Base-by-base conservation (phyloP, 1,140 invertebrate species). In the Drosophila asahinai region DNA sequence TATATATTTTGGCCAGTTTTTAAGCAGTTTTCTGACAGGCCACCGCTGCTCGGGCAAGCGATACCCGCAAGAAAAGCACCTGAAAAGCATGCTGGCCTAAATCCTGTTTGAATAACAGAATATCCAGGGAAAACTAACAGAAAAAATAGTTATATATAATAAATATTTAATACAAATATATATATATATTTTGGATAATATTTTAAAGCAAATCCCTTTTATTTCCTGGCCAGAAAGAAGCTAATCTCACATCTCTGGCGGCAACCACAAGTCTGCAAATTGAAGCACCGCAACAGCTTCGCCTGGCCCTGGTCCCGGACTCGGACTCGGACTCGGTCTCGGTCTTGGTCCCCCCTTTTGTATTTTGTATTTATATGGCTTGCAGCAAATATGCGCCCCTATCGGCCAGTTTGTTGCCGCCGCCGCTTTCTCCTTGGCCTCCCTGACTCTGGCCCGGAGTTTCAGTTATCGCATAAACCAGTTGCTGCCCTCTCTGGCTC, bases 321-420 rank as follows among this genome's bases (percentile, higher is more conserved):
- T 55, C 11, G 52, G 52, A 38, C 52, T 55, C 11, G 52, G 52
- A 36, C 51, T 54, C 9, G 51, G 52, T 55, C 52, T n/a, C 52
- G 17, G 52, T 55, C 36, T 57, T 14, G 36, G 36, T 57, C 14
- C 51, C 47, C 47, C 61, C 30, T 49, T 15, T 47, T 38, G 64
- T 67, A 45, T 65, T 65, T 49, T 83, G 83, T 83, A 78, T 81
- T 89, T 89, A 76, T 89, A 89, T 89, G 84, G 84, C 84, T 89
- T 90, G 86, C 71, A 89, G 84, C 86, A 89, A 89, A 84, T 63
- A 89, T 89, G 81, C 86, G 83, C 84, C 83, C 84, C 83, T 87
- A 87, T 86, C 84, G 70, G 61, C 80, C 79, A 86, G 68, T 84
- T 81, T 68, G 55, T 77, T 67, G 38, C 47, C 36, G n/a, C 47